Percentiles rank a stretch among this genome's conserved stretches.
Conservation (phyloP, 2,797 vertebrate species). For the Forpus xanthops region DNA sequence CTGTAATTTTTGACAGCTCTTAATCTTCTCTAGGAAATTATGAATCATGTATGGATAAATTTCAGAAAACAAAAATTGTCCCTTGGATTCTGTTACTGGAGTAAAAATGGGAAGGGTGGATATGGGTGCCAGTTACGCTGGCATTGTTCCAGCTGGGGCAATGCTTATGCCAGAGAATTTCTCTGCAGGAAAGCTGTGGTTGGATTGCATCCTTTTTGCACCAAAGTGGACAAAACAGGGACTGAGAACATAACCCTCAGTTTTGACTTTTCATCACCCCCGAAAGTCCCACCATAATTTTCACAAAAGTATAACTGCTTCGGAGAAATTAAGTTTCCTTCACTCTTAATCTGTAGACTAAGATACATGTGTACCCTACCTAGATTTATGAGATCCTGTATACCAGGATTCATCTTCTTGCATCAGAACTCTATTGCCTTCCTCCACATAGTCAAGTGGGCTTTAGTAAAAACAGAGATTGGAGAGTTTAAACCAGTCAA, state of each 20-base stretch:
- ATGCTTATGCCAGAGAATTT: background rate
- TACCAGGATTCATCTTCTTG: background rate
- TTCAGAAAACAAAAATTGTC: background rate
- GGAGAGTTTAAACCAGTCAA: background rate
- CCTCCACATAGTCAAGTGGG: background rate
- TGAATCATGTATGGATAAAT: accelerated
- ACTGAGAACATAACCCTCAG: background rate
- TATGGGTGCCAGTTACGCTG: accelerated
- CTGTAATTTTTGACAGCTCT: background rate
- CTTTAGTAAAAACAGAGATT: background rate
- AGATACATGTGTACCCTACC: accelerated
- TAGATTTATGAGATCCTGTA: background rate
- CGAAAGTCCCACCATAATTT: background rate
- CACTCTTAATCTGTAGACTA: background rate
- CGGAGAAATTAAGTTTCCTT: background rate
- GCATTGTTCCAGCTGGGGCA: too few relatives aligned
- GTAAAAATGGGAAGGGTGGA: background rate
- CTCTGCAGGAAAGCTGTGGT: background rate
- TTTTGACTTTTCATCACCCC: background rate
- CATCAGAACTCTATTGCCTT: background rate
- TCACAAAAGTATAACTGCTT: background rate
- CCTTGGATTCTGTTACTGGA: background rate
- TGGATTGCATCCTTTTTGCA: background rate
- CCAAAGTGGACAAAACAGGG: background rate
- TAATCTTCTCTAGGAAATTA: background rate